Conservation (phyloP, 2,113 vertebrate species). For the Athene noctua region DNA sequence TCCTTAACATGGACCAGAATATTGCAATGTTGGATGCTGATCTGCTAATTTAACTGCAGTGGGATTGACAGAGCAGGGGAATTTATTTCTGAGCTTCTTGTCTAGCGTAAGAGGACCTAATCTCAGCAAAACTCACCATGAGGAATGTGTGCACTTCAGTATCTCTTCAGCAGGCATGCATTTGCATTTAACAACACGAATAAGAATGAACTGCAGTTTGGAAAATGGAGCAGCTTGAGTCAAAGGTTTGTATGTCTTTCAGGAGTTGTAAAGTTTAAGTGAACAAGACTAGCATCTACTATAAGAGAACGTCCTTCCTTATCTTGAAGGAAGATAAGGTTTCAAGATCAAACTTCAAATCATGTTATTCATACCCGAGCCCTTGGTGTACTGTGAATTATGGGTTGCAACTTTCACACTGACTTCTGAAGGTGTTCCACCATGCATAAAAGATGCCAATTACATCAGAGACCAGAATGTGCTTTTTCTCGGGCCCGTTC, state of each 20-base stretch:
- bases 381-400: rapidly evolving
- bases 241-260: not conserved
- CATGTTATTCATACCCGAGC: rapidly evolving
- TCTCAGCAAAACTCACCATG: not conserved
- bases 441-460: not conserved
- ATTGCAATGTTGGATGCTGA: not conserved
- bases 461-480: not conserved
- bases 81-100: not conserved
- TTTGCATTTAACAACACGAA: not conserved
- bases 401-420: not conserved
- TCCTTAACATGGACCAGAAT: not conserved
- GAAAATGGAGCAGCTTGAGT: not conserved
- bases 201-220: not conserved
- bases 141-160: not conserved
- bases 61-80: not conserved
- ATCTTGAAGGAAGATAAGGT: not conserved
- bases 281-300: not conserved
- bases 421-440: not conserved
- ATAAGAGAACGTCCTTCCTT: not conserved
- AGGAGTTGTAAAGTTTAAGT: not conserved
- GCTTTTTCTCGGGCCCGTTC: not conserved
- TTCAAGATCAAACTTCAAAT: not conserved
- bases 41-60: not conserved
- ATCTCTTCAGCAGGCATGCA: not conserved
- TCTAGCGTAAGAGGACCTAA: not conserved